These are phyloP conservation scores for Aix galericulata DNA, from an alignment of 2,113 vertebrate genomes.

Conservation along the genomic window DNA sequence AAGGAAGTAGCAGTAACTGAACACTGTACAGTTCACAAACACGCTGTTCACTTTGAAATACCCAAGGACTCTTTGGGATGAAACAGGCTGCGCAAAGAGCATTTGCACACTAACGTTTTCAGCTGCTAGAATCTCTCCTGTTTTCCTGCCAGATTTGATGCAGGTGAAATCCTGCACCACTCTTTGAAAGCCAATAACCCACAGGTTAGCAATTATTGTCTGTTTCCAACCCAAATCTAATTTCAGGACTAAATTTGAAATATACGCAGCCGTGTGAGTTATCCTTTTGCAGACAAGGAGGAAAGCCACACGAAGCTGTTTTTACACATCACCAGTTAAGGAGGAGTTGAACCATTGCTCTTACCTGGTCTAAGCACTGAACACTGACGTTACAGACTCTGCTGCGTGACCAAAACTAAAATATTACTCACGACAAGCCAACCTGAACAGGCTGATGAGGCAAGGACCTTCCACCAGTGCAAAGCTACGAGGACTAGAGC, in stretches of 20 bases:
- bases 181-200: not conserved
- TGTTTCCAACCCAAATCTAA: not conserved
- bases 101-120: not conserved
- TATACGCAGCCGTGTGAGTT: not conserved
- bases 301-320: not conserved
- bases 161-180: not conserved
- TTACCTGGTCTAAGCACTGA: not conserved
- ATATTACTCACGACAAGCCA: not conserved
- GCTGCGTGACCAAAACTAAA: fast-evolving
- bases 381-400: not conserved
- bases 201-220: not conserved
- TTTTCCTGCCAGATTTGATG: not conserved
- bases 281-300: not conserved
- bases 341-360: not conserved
- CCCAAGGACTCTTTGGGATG: not conserved
- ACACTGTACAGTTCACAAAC: not conserved
- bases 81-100: not conserved
- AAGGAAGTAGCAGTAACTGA: not conserved
- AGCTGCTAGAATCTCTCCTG: not conserved
- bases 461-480: fast-evolving
- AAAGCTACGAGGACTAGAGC: not conserved
- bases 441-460: not conserved
- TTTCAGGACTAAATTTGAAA: not conserved
- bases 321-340: not conserved
- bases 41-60: not conserved